Percentiles rank a stretch among this genome's conserved stretches.
Evolutionary conservation across 2,888 invertebrate genomes (phyloP).

Genomic region (Herminia tarsipennalis): DNA sequence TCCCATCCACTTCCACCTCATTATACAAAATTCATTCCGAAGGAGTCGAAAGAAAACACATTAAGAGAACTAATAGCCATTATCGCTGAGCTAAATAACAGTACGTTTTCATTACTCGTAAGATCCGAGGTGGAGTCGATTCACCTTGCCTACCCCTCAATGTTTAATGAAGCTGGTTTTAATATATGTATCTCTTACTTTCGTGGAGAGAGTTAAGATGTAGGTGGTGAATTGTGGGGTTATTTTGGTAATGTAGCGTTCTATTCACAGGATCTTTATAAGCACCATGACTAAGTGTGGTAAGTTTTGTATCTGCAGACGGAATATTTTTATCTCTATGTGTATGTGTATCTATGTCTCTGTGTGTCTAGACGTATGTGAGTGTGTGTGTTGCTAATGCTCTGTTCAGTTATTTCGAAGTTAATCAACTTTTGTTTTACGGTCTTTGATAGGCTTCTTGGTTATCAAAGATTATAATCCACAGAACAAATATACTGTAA

Average conservation of each 20-base stretch:
- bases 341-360: too few species aligned
- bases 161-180: slow-evolving; percentile 68
- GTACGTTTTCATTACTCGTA: slow-evolving; percentile 56
- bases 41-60: slow-evolving; percentile 41
- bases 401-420: too few species aligned
- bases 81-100: slow-evolving; percentile 47
- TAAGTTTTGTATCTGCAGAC: too few species aligned
- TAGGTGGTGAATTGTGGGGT: neutral
- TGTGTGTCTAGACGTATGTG: too few species aligned
- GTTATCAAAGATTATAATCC: too few species aligned
- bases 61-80: slow-evolving; percentile 54
- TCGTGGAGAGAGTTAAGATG: slow-evolving; percentile 1
- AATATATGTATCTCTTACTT: slow-evolving; percentile 54
- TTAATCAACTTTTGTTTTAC: too few species aligned
- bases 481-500: too few species aligned
- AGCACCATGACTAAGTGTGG: too few species aligned
- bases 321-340: neutral
- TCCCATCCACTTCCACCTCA: slow-evolving; percentile 18
- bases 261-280: too few species aligned
- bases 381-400: too few species aligned
- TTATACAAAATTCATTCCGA: slow-evolving; percentile 27
- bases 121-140: slow-evolving; percentile 52
- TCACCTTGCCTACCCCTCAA: slow-evolving; percentile 65
- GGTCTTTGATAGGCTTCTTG: too few species aligned
- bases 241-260: neutral